These are phyloP conservation scores for Parascotia fuliginaria DNA, from an alignment of 2,888 invertebrate species.

Conservation along the genomic window DNA sequence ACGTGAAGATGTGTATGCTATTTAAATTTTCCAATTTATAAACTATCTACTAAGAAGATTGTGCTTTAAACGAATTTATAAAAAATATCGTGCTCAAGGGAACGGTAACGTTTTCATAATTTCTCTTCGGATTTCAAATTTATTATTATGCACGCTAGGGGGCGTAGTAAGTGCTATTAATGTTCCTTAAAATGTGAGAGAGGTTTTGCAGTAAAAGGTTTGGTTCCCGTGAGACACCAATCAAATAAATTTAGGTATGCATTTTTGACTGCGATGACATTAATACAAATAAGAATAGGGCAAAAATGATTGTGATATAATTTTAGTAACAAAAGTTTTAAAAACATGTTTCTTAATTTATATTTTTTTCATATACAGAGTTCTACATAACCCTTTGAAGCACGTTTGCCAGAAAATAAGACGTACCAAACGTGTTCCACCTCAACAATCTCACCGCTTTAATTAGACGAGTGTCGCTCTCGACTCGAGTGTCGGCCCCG, in stretches of 20 bases:
- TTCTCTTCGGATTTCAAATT: constrained; percentile 18
- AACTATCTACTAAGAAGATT: no score
- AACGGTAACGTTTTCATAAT: constrained; percentile 18
- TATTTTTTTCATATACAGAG: no score
- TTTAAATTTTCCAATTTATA: no score
- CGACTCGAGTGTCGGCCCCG: constrained; percentile 13
- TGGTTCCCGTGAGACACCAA: not conserved
- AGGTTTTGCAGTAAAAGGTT: not conserved
- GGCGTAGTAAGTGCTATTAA: constrained; percentile 5
- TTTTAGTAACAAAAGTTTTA: no score
- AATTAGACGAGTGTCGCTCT: constrained; percentile 32
- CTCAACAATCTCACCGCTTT: constrained; percentile 13
- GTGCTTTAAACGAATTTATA: constrained; percentile 16
- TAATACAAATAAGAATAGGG: no score
- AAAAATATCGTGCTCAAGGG: constrained; percentile 16
- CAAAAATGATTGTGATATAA: no score
- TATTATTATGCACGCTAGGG: constrained; percentile 20
- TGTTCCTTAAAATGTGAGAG: not conserved
- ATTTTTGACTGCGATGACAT: no score
- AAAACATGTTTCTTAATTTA: no score
- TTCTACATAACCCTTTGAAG: no score
- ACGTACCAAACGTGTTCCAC: not conserved
- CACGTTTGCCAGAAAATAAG: not conserved
- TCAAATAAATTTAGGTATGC: not conserved
- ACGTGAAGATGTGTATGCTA: no score